Conservation (phyloP, 2,113 vertebrate genomes). For the Mystacornis crossleyi region DNA sequence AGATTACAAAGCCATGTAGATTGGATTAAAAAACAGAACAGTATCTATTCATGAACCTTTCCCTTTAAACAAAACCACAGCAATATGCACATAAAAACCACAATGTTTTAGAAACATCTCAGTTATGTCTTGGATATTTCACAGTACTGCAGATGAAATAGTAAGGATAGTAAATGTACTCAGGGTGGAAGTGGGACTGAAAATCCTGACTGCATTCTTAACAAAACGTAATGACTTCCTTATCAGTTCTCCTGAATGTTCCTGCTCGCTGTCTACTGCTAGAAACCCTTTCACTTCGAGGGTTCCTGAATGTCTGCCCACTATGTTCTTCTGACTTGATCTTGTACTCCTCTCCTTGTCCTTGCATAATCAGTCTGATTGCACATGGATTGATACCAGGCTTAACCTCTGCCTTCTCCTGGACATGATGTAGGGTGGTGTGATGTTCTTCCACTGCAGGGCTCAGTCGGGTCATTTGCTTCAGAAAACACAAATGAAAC, state of each 20-base stretch:
- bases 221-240: neutral
- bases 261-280: neutral
- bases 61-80: neutral
- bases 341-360: conserved; percentile 25
- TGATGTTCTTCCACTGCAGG: conserved; percentile 24
- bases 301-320: neutral
- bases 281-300: neutral
- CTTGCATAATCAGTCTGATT: conserved; percentile 54
- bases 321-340: conserved; percentile 6
- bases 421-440: neutral
- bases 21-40: neutral
- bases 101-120: neutral
- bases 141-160: neutral
- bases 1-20: neutral
- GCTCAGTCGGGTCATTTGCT: neutral
- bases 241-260: neutral
- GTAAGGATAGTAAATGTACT: neutral
- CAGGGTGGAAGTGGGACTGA: neutral
- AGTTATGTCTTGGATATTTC: neutral
- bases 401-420: conserved; percentile 37
- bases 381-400: conserved; percentile 55
- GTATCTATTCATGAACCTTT: neutral
- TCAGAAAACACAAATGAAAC: neutral
- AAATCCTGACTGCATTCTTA: neutral
- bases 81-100: neutral